These are phyloP conservation scores for Eriosoma lanigerum DNA, from an alignment of 1,140 invertebrate genomes.

Conservation along the genomic window DNA sequence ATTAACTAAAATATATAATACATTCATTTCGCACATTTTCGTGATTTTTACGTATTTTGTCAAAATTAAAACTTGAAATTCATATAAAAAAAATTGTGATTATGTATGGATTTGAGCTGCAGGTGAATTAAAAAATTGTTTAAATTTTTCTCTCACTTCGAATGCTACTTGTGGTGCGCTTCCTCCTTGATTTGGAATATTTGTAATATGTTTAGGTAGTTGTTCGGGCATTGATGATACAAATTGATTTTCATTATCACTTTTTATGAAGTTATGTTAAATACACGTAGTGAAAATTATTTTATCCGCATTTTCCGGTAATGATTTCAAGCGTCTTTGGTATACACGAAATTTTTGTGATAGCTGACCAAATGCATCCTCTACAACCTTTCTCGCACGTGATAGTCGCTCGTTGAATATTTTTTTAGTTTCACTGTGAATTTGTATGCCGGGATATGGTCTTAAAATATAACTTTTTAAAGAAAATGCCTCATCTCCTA, in stretches of 20 bases:
- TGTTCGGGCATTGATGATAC: neutral
- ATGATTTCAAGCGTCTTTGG: conserved; percentile 1
- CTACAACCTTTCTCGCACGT: neutral
- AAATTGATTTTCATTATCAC: no score
- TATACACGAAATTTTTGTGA: conserved; percentile 1
- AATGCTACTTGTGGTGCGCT: conserved; percentile 11
- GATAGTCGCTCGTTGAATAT: neutral
- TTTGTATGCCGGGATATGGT: neutral
- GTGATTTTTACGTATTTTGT: no score
- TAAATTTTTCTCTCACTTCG: conserved; percentile 1
- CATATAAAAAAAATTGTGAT: neutral
- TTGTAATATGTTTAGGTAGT: conserved; percentile 1
- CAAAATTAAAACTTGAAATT: neutral
- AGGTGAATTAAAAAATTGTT: conserved; percentile 13
- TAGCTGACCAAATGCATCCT: conserved; percentile 6
- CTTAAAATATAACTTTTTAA: conserved; percentile 13
- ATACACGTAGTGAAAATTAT: no score
- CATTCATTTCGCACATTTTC: no score
- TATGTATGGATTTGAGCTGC: no score
- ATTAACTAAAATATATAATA: no score
- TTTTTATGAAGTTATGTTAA: no score
- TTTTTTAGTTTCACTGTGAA: conserved; percentile 3
- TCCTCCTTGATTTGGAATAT: no score
- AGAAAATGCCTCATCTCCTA: neutral
- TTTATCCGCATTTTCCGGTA: no score